Base-by-base conservation (phyloP, 2,888 invertebrate genomes). In the Malachius bipustulatus region DNA sequence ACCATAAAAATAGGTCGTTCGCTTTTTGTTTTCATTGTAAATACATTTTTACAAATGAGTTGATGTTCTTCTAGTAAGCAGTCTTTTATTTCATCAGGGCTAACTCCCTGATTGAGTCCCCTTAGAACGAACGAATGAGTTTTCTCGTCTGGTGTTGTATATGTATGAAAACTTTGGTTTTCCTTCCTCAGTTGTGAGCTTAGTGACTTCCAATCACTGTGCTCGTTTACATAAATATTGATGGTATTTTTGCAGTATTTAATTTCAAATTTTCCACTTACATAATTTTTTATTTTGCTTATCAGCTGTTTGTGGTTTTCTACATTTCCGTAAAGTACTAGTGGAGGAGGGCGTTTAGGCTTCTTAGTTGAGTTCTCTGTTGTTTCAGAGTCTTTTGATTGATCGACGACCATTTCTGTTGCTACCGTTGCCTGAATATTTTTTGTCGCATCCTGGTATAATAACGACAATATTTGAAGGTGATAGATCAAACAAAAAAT, bases 121-220 rank as follows among this genome's bases (percentile, higher is more conserved):
- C 11, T 3, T 13, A 12, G 4, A 14, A 14, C n/a, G n/a, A 14
- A 27, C 4, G 26, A 14, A n/a, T 34, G 34, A 3, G 34, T 34
- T 34, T 30, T 34, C 3, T 34, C 16, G 3, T 11, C 16, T 26
- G 14, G n/a, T 2, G 12, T 26, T 29, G 34, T 34, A n/a, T 29
- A 34, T n/a, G 27, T 34, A 29, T 34, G 34, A n/a, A 34, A 34
- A 10, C 4, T 14, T 8, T 31, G 4, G 14, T 6, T 14, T 8
- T 2, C 6, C 31, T 4, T 31, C 15, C 14, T 8, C 4, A 4
- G 11, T 14, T 9, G 14, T n/a, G 14, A 4, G 14, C 15, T 14
- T 1, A 35, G 8, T 4, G 4, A 30, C 8, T 15, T 2, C n/a
- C 9, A 32, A 10, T 31, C 36, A 4, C 15, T 27, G 6, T 11